A percentile compares a stretch with the other conserved stretches of the same genome.
Evolutionary conservation across 2,797 vertebrate species (phyloP).

Genomic region (Phoeniculus purpureus): DNA sequence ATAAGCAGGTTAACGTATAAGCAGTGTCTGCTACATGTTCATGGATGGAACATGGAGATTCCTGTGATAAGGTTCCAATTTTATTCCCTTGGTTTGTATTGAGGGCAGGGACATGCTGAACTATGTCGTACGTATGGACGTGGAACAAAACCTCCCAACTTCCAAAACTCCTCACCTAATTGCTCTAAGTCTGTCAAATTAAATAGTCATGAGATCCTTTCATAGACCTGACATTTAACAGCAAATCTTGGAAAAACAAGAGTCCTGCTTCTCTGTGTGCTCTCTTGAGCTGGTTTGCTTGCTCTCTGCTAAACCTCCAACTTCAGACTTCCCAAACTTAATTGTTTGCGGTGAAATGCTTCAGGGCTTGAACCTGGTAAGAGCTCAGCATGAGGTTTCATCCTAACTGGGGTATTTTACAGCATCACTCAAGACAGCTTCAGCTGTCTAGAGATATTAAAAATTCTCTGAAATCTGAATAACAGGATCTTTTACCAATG

Average conservation of each 20-base stretch:
- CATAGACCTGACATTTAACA: neutral
- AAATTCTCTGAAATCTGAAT: neutral
- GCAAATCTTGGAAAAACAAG: neutral
- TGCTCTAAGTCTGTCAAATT: neutral
- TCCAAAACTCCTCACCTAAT: neutral
- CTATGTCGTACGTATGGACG: accelerated
- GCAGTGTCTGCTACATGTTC: neutral
- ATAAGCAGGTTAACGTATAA: neutral
- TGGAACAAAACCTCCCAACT: neutral
- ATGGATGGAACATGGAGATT: neutral
- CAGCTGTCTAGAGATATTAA: neutral
- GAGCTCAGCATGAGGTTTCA: neutral
- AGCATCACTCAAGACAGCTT: neutral
- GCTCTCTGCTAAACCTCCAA: neutral
- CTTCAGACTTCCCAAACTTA: neutral
- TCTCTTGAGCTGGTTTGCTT: neutral
- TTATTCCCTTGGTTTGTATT: neutral
- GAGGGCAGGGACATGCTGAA: neutral
- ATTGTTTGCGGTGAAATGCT: neutral
- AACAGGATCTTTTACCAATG: neutral
- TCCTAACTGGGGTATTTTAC: neutral
- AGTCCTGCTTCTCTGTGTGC: neutral
- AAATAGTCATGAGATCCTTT: neutral
- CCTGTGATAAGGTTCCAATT: neutral
- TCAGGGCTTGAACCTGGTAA: neutral